Conservation (phyloP, 2,888 invertebrate species). For the Platypus cylindrus region DNA sequence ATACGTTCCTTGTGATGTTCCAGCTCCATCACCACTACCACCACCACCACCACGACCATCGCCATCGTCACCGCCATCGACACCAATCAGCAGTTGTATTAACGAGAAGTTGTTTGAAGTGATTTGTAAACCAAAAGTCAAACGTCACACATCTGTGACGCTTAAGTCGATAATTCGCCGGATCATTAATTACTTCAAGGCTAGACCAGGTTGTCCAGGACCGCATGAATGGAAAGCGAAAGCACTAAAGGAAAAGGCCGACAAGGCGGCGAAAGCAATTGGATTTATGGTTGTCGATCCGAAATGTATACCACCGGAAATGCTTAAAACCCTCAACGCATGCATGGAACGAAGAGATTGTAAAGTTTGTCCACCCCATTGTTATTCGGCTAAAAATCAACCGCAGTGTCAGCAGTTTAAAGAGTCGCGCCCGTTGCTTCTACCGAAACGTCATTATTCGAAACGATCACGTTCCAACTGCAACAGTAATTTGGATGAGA, state of each 20-base stretch:
- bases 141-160: no score
- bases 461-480: slow-evolving; percentile 10
- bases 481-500: slow-evolving; percentile 15
- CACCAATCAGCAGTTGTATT: no score
- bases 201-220: slow-evolving; percentile 27
- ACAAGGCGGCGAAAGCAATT: slow-evolving; percentile 27
- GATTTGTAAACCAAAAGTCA: no score
- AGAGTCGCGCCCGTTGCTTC: background rate
- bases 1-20: no score
- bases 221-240: slow-evolving; percentile 27
- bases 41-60: no score
- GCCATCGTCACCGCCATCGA: no score
- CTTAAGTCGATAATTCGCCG: slow-evolving; percentile 23
- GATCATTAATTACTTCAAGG: slow-evolving; percentile 29
- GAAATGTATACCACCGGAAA: slow-evolving; percentile 15
- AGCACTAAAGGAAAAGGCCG: slow-evolving; percentile 22
- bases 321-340: slow-evolving; percentile 1
- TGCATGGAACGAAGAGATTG: no score
- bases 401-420: background rate
- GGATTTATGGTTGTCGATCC: slow-evolving; percentile 25
- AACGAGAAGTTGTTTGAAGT: no score
- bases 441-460: slow-evolving; percentile 13
- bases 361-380: slow-evolving; percentile 7
- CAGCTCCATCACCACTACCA: no score
- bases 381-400: background rate